A percentile compares a stretch with the other conserved stretches of the same genome.
Conservation (phyloP, 1,140 invertebrate genomes). For the Spodoptera litura region DNA sequence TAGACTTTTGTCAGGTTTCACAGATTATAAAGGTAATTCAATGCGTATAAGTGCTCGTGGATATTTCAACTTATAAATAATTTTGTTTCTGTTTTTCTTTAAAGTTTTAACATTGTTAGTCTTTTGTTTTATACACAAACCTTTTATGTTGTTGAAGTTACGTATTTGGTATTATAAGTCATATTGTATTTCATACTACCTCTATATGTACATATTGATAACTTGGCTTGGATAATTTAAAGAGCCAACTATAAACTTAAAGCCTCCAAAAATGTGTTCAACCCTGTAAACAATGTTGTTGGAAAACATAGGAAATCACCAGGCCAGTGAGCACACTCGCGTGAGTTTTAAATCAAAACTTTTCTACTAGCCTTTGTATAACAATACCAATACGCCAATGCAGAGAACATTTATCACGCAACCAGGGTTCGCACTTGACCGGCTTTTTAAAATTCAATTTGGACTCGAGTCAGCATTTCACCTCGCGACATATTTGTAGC, state of each 20-base stretch:
- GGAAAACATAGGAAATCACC: not conserved
- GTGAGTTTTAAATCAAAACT: conserved; percentile 24
- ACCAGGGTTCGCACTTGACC: conserved; percentile 33
- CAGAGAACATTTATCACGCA: conserved; percentile 45
- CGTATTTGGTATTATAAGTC: too few relatives aligned
- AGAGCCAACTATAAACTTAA: too few relatives aligned
- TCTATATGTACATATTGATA: too few relatives aligned
- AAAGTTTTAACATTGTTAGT: not conserved
- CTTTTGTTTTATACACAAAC: not conserved
- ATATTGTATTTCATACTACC: too few relatives aligned
- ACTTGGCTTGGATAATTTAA: too few relatives aligned
- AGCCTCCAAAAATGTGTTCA: too few relatives aligned
- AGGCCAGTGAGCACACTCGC: not conserved
- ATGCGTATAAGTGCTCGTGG: conserved; percentile 9
- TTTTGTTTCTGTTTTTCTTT: not conserved
- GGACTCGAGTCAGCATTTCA: conserved; percentile 20
- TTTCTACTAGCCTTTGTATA: conserved; percentile 16
- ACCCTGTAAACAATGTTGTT: not conserved
- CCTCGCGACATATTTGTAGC: conserved; percentile 29
- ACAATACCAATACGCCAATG: conserved; percentile 37
- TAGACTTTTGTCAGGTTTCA: conserved; percentile 9
- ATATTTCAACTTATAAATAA: conserved; percentile 1
- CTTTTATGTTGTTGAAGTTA: too few relatives aligned
- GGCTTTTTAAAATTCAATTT: conserved; percentile 41
- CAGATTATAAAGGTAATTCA: conserved; percentile 22